These are phyloP conservation scores for Ataeniobius toweri DNA, from an alignment of 2,797 vertebrate genomes.

Conservation along the genomic window DNA sequence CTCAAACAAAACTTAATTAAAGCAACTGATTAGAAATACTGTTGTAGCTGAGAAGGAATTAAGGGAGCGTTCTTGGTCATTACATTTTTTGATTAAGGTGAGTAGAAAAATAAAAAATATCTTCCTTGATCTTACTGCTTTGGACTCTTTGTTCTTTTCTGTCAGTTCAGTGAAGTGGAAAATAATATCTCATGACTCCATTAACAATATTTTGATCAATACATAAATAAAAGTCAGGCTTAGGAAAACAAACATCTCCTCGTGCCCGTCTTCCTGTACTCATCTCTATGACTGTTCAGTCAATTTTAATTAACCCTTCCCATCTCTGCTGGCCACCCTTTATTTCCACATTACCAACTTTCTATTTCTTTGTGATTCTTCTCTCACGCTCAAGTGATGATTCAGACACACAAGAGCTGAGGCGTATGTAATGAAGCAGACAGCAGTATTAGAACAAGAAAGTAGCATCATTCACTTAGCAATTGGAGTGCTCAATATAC, in stretches of 20 bases:
- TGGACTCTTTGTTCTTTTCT: constrained; percentile 3
- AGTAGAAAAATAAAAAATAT: constrained; percentile 2
- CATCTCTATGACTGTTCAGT: constrained; percentile 2
- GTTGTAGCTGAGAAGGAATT: not conserved
- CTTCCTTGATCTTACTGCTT: not conserved
- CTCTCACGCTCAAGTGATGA: constrained; percentile 30
- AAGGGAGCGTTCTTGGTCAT: not conserved
- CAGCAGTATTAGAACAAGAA: constrained; percentile 14
- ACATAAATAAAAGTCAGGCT: not conserved
- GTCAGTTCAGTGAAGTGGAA: not conserved
- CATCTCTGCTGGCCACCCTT: constrained; percentile 8
- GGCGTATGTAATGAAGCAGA: constrained; percentile 54
- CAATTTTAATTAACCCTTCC: constrained; percentile 16
- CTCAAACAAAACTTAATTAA: constrained; percentile 32
- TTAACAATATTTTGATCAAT: constrained; percentile 8
- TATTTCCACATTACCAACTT: not conserved
- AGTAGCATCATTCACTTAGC: constrained; percentile 8
- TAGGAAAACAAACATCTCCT: constrained; percentile 10
- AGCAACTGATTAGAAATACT: constrained; percentile 12
- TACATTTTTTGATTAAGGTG: not conserved
- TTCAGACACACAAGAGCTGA: constrained; percentile 24
- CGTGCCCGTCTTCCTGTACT: not conserved
- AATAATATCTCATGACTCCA: not conserved
- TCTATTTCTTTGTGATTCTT: constrained; percentile 13
- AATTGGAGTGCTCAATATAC: not conserved